phyloP scores from a whole-genome alignment of 2,113 vertebrate genomes.

The Antidorcas marsupialis region DNA sequence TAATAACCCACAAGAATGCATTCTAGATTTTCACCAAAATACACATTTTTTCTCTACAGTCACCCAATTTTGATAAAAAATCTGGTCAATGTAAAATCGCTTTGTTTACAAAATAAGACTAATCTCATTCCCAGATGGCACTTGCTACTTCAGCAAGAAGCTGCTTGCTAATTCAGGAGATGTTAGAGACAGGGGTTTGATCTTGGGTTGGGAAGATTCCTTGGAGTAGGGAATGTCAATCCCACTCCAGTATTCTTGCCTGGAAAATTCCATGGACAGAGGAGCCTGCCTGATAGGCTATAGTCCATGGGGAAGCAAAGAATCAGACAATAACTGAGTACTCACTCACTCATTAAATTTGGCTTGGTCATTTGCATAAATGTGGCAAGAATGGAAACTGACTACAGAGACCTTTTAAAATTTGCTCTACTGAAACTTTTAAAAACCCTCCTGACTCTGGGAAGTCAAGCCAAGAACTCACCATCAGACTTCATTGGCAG shows the following conservation, averaged over 20 bases:
- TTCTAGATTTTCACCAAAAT: background rate
- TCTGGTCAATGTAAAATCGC: background rate
- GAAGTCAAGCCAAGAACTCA: background rate
- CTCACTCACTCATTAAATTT: background rate
- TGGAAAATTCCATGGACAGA: background rate
- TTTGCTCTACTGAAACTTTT: background rate
- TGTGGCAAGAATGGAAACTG: background rate
- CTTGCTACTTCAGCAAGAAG: background rate
- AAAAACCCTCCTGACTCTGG: background rate
- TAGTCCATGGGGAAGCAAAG: background rate
- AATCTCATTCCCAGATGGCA: background rate
- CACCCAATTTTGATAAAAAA: background rate
- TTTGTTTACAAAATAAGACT: background rate
- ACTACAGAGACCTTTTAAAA: background rate
- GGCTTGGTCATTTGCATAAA: background rate
- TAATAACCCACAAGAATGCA: background rate
- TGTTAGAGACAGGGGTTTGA: background rate
- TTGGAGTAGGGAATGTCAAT: background rate
- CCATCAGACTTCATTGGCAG: background rate
- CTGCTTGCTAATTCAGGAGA: background rate
- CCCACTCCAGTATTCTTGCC: background rate
- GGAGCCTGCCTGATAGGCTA: background rate
- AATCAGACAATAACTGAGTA: background rate
- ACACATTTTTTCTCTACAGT: background rate
- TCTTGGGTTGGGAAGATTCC: background rate